phyloP scores from a whole-genome alignment of 2,113 vertebrate species.

The Pardalotus punctatus region DNA sequence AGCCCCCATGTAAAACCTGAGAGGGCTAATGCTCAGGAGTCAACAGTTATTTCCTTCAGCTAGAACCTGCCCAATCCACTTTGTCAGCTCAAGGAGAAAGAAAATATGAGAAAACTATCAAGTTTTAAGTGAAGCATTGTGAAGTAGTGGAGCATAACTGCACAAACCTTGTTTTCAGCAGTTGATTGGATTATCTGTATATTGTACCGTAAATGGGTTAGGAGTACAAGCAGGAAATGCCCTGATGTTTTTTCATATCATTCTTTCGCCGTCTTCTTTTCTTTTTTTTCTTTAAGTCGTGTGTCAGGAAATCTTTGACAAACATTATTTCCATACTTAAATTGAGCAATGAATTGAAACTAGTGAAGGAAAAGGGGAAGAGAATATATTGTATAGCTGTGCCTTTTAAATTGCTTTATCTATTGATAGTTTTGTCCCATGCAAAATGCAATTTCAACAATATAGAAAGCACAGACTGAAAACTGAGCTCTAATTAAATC shows the following conservation, averaged over 20 bases:
- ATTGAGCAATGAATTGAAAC: slow-evolving; percentile 63
- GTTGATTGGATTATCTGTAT: slow-evolving; percentile 67
- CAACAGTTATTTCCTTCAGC: not conserved
- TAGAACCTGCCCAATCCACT: not conserved
- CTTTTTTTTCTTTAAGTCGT: slow-evolving; percentile 29
- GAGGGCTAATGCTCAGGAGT: not conserved
- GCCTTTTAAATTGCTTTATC: slow-evolving; percentile 66
- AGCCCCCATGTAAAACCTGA: fast-evolving
- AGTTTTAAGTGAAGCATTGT: slow-evolving; percentile 50
- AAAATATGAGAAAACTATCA: slow-evolving; percentile 52
- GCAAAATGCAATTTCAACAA: slow-evolving; percentile 67
- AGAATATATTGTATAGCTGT: slow-evolving; percentile 21
- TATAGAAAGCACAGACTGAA: slow-evolving; percentile 40
- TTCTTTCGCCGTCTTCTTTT: not conserved
- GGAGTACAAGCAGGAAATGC: slow-evolving; percentile 45
- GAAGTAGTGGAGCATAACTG: slow-evolving; percentile 24
- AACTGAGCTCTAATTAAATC: slow-evolving; percentile 71
- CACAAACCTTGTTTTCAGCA: slow-evolving; percentile 51
- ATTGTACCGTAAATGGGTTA: slow-evolving; percentile 65
- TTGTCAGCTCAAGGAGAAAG: slow-evolving; percentile 42
- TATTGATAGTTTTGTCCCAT: slow-evolving; percentile 58
- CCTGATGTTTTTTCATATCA: slow-evolving; percentile 9
- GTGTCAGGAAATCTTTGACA: slow-evolving; percentile 65
- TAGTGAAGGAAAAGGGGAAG: slow-evolving; percentile 7
- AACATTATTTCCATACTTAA: slow-evolving; percentile 69